Evolutionary conservation across 2,113 vertebrate genomes (phyloP).

Genomic region (Okapia johnstoni): DNA sequence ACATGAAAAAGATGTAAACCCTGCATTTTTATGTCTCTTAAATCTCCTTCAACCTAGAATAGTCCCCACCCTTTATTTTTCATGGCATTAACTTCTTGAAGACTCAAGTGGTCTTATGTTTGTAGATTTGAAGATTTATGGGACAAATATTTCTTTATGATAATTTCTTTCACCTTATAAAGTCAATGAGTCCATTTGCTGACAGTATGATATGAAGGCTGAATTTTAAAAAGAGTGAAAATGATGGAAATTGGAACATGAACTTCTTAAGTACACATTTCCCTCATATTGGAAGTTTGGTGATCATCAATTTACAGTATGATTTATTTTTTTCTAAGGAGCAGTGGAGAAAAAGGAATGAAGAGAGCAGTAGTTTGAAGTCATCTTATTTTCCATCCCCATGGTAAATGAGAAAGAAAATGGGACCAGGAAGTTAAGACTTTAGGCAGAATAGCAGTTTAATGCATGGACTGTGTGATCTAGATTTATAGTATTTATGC

Average conservation of each 20-base stretch:
- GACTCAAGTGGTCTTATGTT: neutral
- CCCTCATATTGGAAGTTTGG: neutral
- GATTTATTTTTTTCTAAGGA: neutral
- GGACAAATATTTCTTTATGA: neutral
- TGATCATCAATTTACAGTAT: neutral
- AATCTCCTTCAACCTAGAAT: neutral
- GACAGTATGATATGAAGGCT: neutral
- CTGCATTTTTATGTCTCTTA: neutral
- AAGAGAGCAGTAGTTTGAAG: neutral
- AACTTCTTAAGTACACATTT: neutral
- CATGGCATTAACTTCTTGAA: neutral
- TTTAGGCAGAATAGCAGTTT: neutral
- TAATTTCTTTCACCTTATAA: neutral
- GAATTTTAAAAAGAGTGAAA: neutral
- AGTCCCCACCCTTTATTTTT: neutral
- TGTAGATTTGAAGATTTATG: neutral
- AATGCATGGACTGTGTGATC: neutral
- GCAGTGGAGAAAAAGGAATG: neutral
- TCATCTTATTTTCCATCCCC: neutral
- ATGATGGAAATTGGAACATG: neutral
- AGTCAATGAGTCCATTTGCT: neutral
- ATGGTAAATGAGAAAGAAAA: neutral
- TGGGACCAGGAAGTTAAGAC: neutral
- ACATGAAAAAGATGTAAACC: neutral
- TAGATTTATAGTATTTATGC: neutral